Evolutionary conservation across 2,888 invertebrate genomes (phyloP).

Genomic region (Cenopis cana): DNA sequence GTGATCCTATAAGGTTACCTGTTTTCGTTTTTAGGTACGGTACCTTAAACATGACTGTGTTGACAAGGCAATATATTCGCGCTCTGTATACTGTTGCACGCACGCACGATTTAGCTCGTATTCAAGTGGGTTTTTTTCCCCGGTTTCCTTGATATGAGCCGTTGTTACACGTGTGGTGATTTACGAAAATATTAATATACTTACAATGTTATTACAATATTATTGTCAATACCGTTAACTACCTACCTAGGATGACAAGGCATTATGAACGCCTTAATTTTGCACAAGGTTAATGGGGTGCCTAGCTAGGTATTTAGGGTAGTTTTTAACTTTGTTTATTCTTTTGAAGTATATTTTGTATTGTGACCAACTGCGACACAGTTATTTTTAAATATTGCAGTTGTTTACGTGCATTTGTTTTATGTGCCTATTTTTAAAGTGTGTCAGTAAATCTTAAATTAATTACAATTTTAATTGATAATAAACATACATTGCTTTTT

Average conservation of each 20-base stretch:
- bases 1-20: too few species aligned
- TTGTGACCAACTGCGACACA: too few species aligned
- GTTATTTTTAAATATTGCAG: too few species aligned
- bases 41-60: background rate
- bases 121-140: conserved; percentile 15
- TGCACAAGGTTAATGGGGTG: background rate
- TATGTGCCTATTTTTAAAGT: too few species aligned
- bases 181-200: conserved; percentile 8
- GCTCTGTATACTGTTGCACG: conserved; percentile 50
- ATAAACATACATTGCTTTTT: too few species aligned
- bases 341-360: too few species aligned
- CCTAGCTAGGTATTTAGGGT: background rate
- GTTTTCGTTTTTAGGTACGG: too few species aligned
- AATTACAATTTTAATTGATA: too few species aligned
- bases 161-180: conserved; percentile 11
- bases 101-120: conserved; percentile 43
- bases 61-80: conserved; percentile 46
- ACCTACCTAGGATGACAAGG: too few species aligned
- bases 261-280: background rate
- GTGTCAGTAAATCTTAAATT: too few species aligned
- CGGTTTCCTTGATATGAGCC: background rate
- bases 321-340: too few species aligned
- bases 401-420: too few species aligned
- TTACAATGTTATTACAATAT: background rate
- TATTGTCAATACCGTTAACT: background rate